Base-by-base conservation (phyloP, 2,888 invertebrate species). In the Apamea sordens region DNA sequence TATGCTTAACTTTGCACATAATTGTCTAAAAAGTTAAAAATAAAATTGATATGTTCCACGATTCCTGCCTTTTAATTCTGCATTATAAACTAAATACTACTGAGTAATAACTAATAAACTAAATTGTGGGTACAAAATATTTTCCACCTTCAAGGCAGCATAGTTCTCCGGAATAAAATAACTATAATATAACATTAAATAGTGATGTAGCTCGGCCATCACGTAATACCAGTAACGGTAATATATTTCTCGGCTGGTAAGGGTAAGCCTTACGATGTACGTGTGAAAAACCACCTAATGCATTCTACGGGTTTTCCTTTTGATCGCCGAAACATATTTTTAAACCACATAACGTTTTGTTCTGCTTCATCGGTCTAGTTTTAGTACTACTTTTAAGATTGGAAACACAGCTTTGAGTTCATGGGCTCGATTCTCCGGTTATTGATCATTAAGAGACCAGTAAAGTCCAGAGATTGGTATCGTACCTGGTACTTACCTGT, bases 131-230 rank as follows among this genome's bases (percentile, higher is more conserved):
- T 67, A 59, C 36, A 70, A 71, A 65, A 82, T 82, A 65, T 56
- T 64, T 61, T 44, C 4, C 15, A 65, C 15, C 61, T 50, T 41
- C 44, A 47, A 44, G n/a, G 65, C 32, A 67, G 32, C 47, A 63
- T 73, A 67, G 65, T 73, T 76, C 41, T 36, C 24, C 50, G 28
- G 77, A 80, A 80, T 67, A 77, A 77, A 80, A 73, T 83, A 80
- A 80, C 73, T 73, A 83, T 73, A 83, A 84, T 50, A 80, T 73
- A 76, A 70, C 67, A 83, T 83, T 79, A 83, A 82, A 84, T 59
- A 84, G 84, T 84, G 76, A 83, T 83, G 76, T 84, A 83, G 73
- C 80, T 80, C 59, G 80, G 77, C 80, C 77, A 84, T 74, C 84
- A 84, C 84, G 84, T 84, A 84, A 80, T 64, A 80, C 67, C 80